phyloP scores from a whole-genome alignment of 2,797 vertebrate genomes.

The Megaceryle alcyon region DNA sequence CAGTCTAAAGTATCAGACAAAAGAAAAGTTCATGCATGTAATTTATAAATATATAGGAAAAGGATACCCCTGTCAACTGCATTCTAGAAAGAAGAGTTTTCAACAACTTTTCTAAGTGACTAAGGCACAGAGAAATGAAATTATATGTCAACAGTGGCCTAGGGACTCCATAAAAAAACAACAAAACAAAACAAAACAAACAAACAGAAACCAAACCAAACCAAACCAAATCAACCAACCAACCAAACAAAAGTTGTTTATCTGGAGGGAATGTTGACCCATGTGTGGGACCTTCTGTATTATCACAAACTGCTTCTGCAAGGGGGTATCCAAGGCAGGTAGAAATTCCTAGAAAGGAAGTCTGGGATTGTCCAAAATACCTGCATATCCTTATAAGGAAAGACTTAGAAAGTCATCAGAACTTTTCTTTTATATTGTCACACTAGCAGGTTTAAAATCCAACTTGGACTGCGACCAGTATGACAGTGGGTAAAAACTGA shows the following conservation, averaged over 20 bases:
- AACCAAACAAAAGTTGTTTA: not conserved
- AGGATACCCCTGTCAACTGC: not conserved
- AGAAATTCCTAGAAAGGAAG: not conserved
- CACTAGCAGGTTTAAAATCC: not conserved
- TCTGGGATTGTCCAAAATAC: not conserved
- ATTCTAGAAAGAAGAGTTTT: not conserved
- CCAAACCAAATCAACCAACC: too few species aligned
- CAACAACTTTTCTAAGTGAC: not conserved
- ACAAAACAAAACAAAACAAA: not conserved
- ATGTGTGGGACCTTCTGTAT: not conserved
- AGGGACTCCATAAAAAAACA: not conserved
- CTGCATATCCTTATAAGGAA: not conserved
- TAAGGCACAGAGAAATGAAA: not conserved
- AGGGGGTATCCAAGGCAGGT: not conserved
- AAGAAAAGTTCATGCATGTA: not conserved
- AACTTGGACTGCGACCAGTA: not conserved
- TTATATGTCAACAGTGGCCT: fast-evolving
- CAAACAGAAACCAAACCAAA: too few species aligned
- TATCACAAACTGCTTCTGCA: not conserved
- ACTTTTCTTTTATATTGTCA: not conserved
- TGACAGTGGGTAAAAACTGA: not conserved
- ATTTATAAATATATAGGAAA: not conserved
- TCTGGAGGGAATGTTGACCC: not conserved
- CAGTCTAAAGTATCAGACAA: not conserved
- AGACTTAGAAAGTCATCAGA: not conserved